These are phyloP conservation scores for Sebastes cheni DNA, from an alignment of 2,797 vertebrate species.

Conservation along the genomic window DNA sequence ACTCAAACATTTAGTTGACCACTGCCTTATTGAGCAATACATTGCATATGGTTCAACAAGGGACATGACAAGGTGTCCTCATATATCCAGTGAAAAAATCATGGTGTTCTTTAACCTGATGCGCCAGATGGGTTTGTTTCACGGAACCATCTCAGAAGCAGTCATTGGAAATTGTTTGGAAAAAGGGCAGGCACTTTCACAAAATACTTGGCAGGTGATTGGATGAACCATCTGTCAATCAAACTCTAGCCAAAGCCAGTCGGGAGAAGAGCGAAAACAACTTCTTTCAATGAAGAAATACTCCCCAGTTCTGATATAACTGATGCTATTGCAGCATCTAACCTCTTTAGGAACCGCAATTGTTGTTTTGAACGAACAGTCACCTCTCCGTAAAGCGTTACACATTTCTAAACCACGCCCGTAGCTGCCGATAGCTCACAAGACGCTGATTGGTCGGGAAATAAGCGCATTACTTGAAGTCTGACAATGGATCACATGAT, in stretches of 20 bases:
- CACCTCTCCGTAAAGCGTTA: no score
- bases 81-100: no score
- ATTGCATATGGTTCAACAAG: no score
- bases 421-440: background rate
- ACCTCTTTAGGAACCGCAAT: rapidly evolving
- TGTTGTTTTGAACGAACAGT: no score
- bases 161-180: background rate
- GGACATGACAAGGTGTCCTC: background rate
- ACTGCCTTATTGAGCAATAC: no score
- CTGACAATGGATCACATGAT: background rate
- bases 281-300: rapidly evolving
- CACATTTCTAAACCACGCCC: background rate
- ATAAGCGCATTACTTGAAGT: background rate
- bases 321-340: background rate
- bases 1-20: background rate
- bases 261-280: no score
- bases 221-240: background rate
- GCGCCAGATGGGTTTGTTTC: background rate
- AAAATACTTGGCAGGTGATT: background rate
- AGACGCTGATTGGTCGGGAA: background rate
- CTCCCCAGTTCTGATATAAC: background rate
- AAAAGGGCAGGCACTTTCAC: background rate
- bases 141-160: no score
- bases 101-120: background rate
- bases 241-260: rapidly evolving